A percentile compares a stretch with the other conserved stretches of the same genome.
Conservation (phyloP, 2,797 vertebrate species). For the Melanotaenia nigrans region DNA sequence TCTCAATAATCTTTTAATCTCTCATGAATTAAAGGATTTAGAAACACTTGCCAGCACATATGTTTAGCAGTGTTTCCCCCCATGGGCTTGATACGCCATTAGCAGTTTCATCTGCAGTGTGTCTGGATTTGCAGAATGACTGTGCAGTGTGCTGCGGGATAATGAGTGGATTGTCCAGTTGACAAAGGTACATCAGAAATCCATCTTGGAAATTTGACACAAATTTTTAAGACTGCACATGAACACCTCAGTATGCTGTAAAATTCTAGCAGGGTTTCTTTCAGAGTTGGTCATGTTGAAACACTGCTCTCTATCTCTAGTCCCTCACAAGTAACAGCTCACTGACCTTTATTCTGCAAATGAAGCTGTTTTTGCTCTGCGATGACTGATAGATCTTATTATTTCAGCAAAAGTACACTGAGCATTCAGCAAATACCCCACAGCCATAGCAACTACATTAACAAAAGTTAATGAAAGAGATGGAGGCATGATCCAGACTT, state of each 20-base stretch:
- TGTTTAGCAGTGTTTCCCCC: slow-evolving; percentile 22
- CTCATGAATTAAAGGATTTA: slow-evolving; percentile 52
- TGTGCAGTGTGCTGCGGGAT: slow-evolving; percentile 13
- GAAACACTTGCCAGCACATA: slow-evolving; percentile 29
- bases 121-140: slow-evolving; percentile 9
- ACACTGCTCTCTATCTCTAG: slow-evolving; percentile 55
- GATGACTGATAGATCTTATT: slow-evolving; percentile 84
- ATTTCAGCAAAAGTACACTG: slow-evolving; percentile 81
- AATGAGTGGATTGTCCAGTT: slow-evolving; percentile 42
- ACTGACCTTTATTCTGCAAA: slow-evolving; percentile 87
- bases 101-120: slow-evolving; percentile 23
- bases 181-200: slow-evolving; percentile 40
- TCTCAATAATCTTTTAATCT: slow-evolving; percentile 53
- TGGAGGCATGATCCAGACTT: slow-evolving; percentile 67
- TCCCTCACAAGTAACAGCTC: slow-evolving; percentile 70
- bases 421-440: slow-evolving; percentile 81
- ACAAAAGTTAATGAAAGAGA: slow-evolving; percentile 85
- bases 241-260: slow-evolving; percentile 35
- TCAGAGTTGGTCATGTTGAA: slow-evolving; percentile 54
- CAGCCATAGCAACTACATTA: slow-evolving; percentile 80
- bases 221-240: slow-evolving; percentile 24
- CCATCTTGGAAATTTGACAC: slow-evolving; percentile 39
- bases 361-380: slow-evolving; percentile 78
- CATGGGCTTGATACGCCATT: slow-evolving; percentile 7
- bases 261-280: slow-evolving; percentile 29